These are phyloP conservation scores for Chlorocebus sabaeus DNA, from an alignment of 2,113 vertebrate genomes.

Conservation along the genomic window DNA sequence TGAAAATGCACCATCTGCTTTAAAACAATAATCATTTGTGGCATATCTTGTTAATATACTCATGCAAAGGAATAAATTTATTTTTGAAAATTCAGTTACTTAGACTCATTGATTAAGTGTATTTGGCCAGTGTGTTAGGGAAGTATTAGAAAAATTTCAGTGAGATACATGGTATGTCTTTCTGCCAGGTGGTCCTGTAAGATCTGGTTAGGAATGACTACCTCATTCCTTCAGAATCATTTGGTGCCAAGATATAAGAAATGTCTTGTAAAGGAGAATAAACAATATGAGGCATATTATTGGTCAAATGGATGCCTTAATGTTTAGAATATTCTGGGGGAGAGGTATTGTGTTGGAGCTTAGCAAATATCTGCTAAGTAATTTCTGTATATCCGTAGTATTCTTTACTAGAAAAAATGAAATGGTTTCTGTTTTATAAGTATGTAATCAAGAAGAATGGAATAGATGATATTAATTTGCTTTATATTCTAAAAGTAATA, in stretches of 20 bases:
- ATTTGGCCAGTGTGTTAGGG: neutral
- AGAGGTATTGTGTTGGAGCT: neutral
- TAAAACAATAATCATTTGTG: conserved; percentile 42
- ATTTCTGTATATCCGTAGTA: neutral
- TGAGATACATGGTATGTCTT: conserved; percentile 44
- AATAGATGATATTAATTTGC: neutral
- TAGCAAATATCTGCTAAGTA: neutral
- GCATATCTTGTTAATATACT: conserved; percentile 34
- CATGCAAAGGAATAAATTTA: neutral
- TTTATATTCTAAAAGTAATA: neutral
- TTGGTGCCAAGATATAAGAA: neutral
- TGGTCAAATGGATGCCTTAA: neutral
- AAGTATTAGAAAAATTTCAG: conserved; percentile 53
- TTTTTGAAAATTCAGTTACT: conserved; percentile 55
- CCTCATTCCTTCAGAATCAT: neutral
- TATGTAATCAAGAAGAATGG: neutral
- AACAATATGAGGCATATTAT: neutral
- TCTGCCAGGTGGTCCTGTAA: conserved; percentile 30
- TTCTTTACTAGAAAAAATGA: conserved; percentile 1
- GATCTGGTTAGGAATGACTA: conserved; percentile 12
- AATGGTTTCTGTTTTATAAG: neutral
- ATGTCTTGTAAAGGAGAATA: neutral
- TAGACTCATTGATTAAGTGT: conserved; percentile 61
- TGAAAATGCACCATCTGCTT: conserved; percentile 59
- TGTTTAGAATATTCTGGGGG: neutral